phyloP scores from a whole-genome alignment of 2,113 vertebrate genomes.

The Caloenas nicobarica region DNA sequence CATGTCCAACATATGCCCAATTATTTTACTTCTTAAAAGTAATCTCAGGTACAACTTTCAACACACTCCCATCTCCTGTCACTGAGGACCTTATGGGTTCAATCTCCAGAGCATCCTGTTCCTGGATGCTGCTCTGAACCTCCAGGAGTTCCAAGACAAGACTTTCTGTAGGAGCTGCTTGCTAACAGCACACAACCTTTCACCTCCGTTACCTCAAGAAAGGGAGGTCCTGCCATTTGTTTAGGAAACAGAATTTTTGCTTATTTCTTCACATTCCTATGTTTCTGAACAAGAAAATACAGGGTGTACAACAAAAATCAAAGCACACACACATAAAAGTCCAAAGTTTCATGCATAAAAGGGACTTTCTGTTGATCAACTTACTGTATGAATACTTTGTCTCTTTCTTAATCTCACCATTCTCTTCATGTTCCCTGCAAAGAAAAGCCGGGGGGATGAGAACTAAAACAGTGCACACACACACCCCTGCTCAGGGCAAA shows the following conservation, averaged over 20 bases:
- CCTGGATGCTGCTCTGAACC: background rate
- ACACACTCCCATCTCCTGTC: background rate
- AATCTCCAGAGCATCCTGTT: background rate
- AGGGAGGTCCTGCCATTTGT: background rate
- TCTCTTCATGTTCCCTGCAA: slow-evolving; percentile 87
- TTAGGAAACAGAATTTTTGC: background rate
- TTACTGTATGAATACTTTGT: slow-evolving; percentile 93
- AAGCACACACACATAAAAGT: background rate
- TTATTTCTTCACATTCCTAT: background rate
- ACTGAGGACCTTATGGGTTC: background rate
- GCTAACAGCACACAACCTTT: background rate
- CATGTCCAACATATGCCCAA: background rate
- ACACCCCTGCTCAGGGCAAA: background rate
- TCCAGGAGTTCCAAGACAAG: background rate
- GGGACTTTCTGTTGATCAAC: slow-evolving; percentile 44
- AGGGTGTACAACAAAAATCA: background rate
- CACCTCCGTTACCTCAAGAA: background rate
- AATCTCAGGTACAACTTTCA: background rate
- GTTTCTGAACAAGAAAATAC: background rate
- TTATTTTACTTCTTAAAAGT: background rate
- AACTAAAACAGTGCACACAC: background rate
- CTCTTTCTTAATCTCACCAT: slow-evolving; percentile 90
- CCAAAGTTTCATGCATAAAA: background rate
- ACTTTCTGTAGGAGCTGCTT: background rate
- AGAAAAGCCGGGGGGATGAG: background rate